Evolutionary conservation across 2,888 invertebrate species (phyloP).

Genomic region (Panzeria rudis): DNA sequence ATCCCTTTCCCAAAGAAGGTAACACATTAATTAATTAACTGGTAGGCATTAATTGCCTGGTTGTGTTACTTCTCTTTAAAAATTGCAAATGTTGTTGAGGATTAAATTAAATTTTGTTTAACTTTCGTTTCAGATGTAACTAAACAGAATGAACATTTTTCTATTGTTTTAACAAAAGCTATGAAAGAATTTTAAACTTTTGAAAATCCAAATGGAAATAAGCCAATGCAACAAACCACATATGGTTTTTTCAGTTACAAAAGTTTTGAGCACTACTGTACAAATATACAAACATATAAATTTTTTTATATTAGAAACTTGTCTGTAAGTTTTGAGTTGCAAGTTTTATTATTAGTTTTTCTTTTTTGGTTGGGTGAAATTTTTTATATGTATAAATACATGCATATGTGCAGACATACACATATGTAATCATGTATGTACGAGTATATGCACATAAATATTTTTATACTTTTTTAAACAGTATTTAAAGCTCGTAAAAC

Average conservation of each 20-base stretch:
- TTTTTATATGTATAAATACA: conserved; percentile 37
- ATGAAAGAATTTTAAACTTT: no score
- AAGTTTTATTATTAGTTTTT: conserved; percentile 47
- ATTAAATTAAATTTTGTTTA: no score
- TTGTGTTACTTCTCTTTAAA: no score
- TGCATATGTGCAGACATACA: neutral
- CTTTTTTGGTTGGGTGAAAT: conserved; percentile 63
- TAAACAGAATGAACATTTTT: no score
- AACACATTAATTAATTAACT: no score
- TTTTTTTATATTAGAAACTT: conserved; percentile 61
- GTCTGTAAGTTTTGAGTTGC: conserved; percentile 47
- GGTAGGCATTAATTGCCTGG: no score
- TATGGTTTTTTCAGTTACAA: neutral
- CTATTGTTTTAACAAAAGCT: no score
- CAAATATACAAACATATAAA: neutral
- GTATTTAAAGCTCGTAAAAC: conserved; percentile 49
- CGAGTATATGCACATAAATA: neutral
- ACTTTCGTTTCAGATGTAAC: no score
- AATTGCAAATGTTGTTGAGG: no score
- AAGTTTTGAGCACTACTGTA: conserved; percentile 18
- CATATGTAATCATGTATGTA: neutral
- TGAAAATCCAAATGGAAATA: neutral
- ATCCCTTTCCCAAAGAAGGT: no score
- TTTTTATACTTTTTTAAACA: conserved; percentile 18
- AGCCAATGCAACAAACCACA: neutral